phyloP scores from a whole-genome alignment of 2,888 invertebrate genomes.

The Epsilonema sp. region DNA sequence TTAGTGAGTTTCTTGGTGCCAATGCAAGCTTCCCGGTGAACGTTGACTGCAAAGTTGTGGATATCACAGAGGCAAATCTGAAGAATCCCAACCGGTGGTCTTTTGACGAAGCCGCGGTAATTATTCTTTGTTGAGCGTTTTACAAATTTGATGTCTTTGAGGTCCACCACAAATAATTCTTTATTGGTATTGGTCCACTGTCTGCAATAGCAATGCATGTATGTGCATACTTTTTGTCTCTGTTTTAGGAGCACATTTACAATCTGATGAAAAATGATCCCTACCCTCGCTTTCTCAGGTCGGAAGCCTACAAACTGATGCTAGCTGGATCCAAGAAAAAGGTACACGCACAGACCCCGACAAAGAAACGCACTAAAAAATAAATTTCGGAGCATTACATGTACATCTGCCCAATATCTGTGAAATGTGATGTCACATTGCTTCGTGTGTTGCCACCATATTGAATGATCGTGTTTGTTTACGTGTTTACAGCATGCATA shows the following conservation, averaged over 20 bases:
- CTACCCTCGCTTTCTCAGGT: conserved; percentile 86
- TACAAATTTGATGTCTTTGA: conserved; percentile 25
- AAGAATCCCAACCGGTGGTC: conserved; percentile 69
- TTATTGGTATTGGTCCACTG: neutral
- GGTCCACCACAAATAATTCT: neutral
- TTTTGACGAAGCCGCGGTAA: conserved; percentile 93
- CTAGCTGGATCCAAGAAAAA: conserved; percentile 37
- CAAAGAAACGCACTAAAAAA: too few species aligned
- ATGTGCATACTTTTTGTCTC: too few species aligned
- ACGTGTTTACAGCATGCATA: too few species aligned
- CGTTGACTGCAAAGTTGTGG: conserved; percentile 76
- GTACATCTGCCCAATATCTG: too few species aligned
- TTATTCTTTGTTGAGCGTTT: too few species aligned
- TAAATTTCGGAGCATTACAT: too few species aligned
- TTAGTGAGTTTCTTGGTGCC: conserved; percentile 62
- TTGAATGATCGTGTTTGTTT: too few species aligned
- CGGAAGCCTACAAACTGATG: conserved; percentile 95
- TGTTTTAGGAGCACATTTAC: conserved; percentile 74
- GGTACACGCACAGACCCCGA: too few species aligned
- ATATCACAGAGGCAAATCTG: conserved; percentile 57
- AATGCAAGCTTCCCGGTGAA: conserved; percentile 93
- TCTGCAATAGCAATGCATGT: neutral
- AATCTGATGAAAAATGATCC: conserved; percentile 98
- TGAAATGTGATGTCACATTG: too few species aligned
- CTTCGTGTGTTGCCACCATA: too few species aligned